Conservation (phyloP, 2,797 vertebrate genomes). For the Chelidonichthys spinosus region DNA sequence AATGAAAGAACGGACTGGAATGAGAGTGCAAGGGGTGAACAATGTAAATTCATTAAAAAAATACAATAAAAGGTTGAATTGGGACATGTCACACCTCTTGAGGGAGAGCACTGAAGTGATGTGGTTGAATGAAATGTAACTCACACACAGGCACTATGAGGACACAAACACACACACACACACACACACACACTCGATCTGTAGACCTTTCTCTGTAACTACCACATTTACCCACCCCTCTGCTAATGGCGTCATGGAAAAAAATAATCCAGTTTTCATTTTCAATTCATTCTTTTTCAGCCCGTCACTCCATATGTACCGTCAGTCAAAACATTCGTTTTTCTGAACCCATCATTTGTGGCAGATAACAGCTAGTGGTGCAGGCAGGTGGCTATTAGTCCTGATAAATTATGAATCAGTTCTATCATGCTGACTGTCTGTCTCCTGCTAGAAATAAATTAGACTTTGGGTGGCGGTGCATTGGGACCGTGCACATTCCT, state of each 20-base stretch:
- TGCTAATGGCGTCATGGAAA: neutral
- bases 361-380: constrained; percentile 68
- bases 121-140: constrained; percentile 5
- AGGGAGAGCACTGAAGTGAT: constrained; percentile 4
- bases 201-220: neutral
- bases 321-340: constrained; percentile 64
- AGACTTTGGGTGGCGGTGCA: constrained; percentile 42
- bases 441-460: constrained; percentile 69
- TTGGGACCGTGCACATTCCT: constrained; percentile 41
- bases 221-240: constrained; percentile 4
- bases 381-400: constrained; percentile 79
- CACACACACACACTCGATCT: constrained; percentile 3
- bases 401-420: constrained; percentile 80
- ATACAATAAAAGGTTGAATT: constrained; percentile 10
- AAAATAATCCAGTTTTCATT: constrained; percentile 45
- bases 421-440: constrained; percentile 69
- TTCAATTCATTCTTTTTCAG: constrained; percentile 48
- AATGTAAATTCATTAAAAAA: neutral
- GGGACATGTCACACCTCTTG: neutral
- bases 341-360: constrained; percentile 65
- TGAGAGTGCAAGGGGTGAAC: neutral
- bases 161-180: neutral
- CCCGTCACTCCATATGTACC: constrained; percentile 54
- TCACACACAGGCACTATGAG: neutral
- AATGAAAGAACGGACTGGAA: constrained; percentile 4